Percentiles rank a stretch among this genome's conserved stretches.
Evolutionary conservation across 2,113 vertebrate species (phyloP).

Genomic region (Nothocercus nigrocapillus): DNA sequence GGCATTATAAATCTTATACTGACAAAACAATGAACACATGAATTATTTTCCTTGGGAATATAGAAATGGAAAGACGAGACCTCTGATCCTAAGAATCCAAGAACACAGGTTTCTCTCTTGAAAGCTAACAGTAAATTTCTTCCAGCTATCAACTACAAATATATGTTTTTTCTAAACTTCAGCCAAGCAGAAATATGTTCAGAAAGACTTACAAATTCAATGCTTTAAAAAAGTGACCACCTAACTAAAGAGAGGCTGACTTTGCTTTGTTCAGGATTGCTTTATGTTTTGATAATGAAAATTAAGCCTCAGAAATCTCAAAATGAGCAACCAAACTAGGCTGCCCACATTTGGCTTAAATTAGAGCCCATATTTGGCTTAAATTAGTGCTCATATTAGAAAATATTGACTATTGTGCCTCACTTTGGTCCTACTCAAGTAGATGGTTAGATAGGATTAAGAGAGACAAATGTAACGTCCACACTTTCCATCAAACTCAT

Average conservation of each 20-base stretch:
- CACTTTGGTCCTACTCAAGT: background rate
- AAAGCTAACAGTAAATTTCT: background rate
- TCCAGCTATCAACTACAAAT: background rate
- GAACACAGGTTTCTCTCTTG: background rate
- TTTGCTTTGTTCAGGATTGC: background rate
- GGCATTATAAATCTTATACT: slow-evolving; percentile 38
- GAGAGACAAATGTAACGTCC: background rate
- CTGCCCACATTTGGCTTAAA: background rate
- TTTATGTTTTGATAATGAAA: slow-evolving; percentile 47
- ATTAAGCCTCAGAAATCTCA: slow-evolving; percentile 25
- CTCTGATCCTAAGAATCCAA: background rate
- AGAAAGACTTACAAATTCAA: background rate
- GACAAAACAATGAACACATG: slow-evolving; percentile 39
- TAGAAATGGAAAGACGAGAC: slow-evolving; percentile 4
- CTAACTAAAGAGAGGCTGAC: background rate
- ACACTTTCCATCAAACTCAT: background rate
- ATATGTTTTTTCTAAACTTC: background rate
- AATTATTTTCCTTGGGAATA: slow-evolving; percentile 46
- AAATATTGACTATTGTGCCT: background rate
- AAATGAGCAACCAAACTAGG: background rate
- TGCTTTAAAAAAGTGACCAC: slow-evolving; percentile 23
- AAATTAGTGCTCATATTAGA: background rate
- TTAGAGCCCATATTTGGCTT: background rate
- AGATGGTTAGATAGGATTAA: slow-evolving; percentile 22
- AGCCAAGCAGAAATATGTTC: background rate